Percentiles rank a stretch among this genome's conserved stretches.
These are phyloP conservation scores for Synaphobranchus kaupii DNA, from an alignment of 2,797 vertebrate species.

Conservation along the genomic window DNA sequence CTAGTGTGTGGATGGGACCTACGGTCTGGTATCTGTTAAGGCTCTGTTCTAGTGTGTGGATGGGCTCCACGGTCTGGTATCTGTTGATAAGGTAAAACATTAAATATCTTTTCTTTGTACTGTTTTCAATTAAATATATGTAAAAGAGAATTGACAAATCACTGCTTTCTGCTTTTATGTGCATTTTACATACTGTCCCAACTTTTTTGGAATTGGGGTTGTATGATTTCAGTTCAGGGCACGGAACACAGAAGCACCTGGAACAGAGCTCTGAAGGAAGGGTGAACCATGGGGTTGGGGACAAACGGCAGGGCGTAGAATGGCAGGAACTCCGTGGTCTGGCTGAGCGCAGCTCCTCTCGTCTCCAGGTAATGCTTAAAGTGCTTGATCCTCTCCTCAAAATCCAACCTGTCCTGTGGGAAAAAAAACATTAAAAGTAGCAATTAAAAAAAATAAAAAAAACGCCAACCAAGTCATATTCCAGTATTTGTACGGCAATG, in stretches of 20 bases:
- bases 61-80: too few relatives aligned
- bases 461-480: not conserved
- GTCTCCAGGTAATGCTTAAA: slow-evolving; percentile 92
- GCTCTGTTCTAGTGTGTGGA: too few relatives aligned
- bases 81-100: too few relatives aligned
- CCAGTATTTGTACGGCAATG: not conserved
- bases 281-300: slow-evolving; percentile 85
- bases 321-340: slow-evolving; percentile 90
- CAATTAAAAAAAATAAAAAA: not conserved
- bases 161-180: too few relatives aligned
- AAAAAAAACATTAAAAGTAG: not conserved
- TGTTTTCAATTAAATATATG: too few relatives aligned
- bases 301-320: slow-evolving; percentile 96
- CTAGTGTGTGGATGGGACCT: too few relatives aligned
- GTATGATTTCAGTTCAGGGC: too few relatives aligned
- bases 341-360: slow-evolving; percentile 85
- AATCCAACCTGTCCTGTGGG: slow-evolving; percentile 78
- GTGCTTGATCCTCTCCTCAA: slow-evolving; percentile 79
- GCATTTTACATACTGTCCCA: too few relatives aligned
- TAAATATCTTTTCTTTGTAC: too few relatives aligned
- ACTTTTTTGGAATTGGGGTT: too few relatives aligned
- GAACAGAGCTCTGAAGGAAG: slow-evolving; percentile 92
- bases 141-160: too few relatives aligned
- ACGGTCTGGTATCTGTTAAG: too few relatives aligned
- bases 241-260: slow-evolving; percentile 66